Conservation (phyloP, 2,113 vertebrate genomes). For the Gadus chalcogrammus region DNA sequence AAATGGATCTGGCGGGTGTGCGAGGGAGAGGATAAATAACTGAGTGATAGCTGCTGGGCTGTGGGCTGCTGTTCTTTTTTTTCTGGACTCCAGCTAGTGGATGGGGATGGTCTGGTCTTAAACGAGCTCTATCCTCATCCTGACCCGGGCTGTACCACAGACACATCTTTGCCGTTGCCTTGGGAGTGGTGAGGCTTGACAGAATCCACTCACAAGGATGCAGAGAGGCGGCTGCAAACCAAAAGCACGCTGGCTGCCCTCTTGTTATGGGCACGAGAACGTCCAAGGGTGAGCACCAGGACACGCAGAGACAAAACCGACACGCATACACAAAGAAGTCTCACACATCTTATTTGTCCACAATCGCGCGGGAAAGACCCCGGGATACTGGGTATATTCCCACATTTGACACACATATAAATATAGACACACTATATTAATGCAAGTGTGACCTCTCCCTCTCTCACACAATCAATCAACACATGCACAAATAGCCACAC, state of each 20-base stretch:
- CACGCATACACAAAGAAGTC: background rate
- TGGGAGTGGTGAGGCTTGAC: too few relatives aligned
- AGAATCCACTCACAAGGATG: slow-evolving; percentile 21
- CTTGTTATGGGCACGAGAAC: slow-evolving; percentile 24
- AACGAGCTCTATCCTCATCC: too few relatives aligned
- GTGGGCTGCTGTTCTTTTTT: too few relatives aligned
- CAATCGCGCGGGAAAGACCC: too few relatives aligned
- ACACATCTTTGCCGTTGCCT: too few relatives aligned
- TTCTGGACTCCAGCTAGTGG: background rate
- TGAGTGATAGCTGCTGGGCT: background rate
- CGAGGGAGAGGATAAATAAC: slow-evolving; percentile 6
- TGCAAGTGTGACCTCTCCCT: too few relatives aligned
- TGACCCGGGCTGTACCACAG: background rate
- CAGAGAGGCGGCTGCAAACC: slow-evolving; percentile 27
- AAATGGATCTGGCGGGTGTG: slow-evolving; percentile 25
- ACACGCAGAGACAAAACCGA: slow-evolving; percentile 15
- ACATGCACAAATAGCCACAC: background rate
- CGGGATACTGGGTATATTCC: too few relatives aligned
- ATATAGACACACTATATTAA: too few relatives aligned
- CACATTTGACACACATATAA: background rate
- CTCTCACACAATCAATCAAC: too few relatives aligned
- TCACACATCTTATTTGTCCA: too few relatives aligned
- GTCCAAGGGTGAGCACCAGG: slow-evolving; percentile 8
- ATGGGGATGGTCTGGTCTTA: too few relatives aligned
- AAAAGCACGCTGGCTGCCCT: slow-evolving; percentile 30